Percentiles rank a stretch among this genome's conserved stretches.
phyloP scores from a whole-genome alignment of 2,113 vertebrate species.

The Theristicus caerulescens region DNA sequence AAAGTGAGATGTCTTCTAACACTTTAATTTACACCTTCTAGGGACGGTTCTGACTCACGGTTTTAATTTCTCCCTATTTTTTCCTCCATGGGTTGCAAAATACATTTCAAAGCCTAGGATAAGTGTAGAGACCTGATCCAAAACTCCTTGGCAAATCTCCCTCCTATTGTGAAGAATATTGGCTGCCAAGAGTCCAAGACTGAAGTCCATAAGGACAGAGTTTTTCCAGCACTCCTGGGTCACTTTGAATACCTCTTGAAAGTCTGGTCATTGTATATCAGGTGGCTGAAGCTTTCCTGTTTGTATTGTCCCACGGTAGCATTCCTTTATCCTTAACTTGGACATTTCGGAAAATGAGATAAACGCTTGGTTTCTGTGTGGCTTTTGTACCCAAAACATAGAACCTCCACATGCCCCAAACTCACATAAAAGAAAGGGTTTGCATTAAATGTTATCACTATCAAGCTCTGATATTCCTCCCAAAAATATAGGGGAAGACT shows the following conservation, averaged over 20 bases:
- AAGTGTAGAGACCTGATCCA: slow-evolving; percentile 6
- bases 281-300: background rate
- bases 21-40: slow-evolving; percentile 65
- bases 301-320: background rate
- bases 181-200: background rate
- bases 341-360: background rate
- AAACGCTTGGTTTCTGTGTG: accelerated
- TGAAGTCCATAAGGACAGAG: background rate
- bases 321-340: background rate
- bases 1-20: slow-evolving; percentile 56
- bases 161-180: slow-evolving; percentile 20
- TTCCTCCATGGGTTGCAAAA: slow-evolving; percentile 3
- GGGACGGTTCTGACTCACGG: slow-evolving; percentile 10
- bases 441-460: background rate
- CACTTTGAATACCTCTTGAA: background rate
- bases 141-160: slow-evolving; percentile 32
- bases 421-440: background rate
- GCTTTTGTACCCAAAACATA: background rate
- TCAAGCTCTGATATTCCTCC: background rate
- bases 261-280: background rate
- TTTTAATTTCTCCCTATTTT: slow-evolving; percentile 29
- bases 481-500: background rate
- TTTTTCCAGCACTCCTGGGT: background rate
- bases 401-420: background rate
- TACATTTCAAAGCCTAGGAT: slow-evolving; percentile 15